Evolutionary conservation across 2,113 vertebrate genomes (phyloP).

Genomic region (Oenanthe oenanthe): DNA sequence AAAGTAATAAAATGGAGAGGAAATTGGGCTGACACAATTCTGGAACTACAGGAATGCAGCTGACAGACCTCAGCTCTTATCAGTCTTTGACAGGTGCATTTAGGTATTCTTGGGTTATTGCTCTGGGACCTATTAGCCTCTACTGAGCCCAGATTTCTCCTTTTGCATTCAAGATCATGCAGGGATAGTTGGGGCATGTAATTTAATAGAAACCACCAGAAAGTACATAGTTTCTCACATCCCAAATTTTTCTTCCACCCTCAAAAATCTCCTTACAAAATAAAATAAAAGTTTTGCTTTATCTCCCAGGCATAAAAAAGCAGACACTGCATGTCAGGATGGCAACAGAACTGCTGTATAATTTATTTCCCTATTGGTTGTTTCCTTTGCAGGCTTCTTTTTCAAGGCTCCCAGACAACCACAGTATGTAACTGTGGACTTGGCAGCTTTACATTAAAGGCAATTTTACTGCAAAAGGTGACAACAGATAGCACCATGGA

Average conservation of each 20-base stretch:
- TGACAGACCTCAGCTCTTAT: not conserved
- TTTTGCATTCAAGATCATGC: not conserved
- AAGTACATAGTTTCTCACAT: not conserved
- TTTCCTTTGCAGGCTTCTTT: not conserved
- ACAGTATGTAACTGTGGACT: not conserved
- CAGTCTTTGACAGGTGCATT: conserved; percentile 12
- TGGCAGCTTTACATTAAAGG: not conserved
- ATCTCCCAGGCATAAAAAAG: not conserved
- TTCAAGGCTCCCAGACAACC: not conserved
- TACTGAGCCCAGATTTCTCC: not conserved
- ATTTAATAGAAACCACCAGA: not conserved
- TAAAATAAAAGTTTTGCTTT: not conserved
- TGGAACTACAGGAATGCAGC: conserved; percentile 8
- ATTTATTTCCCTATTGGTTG: not conserved
- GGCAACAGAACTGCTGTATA: not conserved
- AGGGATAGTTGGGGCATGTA: not conserved
- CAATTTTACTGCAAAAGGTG: not conserved
- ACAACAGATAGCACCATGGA: not conserved
- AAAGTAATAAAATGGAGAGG: conserved; percentile 33
- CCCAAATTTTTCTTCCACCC: not conserved
- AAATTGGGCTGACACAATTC: conserved; percentile 27
- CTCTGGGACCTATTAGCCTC: conserved; percentile 5
- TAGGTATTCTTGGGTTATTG: conserved; percentile 1
- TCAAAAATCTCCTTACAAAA: not conserved
- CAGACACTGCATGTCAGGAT: not conserved